phyloP scores from a whole-genome alignment of 2,888 invertebrate species.

The Drosophila phalerata region DNA sequence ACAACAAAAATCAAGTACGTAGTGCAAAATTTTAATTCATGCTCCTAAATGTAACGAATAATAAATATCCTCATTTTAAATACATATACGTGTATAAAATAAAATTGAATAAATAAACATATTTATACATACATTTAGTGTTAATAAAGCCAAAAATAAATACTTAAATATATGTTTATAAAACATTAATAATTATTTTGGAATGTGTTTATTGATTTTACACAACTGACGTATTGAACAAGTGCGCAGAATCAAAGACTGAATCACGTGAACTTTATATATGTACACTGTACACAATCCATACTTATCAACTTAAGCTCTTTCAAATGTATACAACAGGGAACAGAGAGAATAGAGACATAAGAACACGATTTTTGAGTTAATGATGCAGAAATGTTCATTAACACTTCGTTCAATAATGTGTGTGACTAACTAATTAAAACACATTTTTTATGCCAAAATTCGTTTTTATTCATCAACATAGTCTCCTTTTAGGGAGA shows the following conservation, averaged over 20 bases:
- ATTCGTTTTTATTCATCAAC: too few species aligned
- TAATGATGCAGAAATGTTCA: too few species aligned
- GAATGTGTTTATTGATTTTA: constrained; percentile 23
- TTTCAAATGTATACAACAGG: too few species aligned
- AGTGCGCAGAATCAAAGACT: constrained; percentile 25
- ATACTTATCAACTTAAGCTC: too few species aligned
- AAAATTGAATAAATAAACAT: background rate
- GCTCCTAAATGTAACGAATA: background rate
- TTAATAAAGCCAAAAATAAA: background rate
- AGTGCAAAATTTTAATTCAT: background rate
- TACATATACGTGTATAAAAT: background rate
- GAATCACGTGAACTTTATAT: too few species aligned
- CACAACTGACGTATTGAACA: constrained; percentile 1
- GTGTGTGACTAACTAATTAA: too few species aligned
- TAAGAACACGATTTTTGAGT: too few species aligned
- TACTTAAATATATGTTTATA: background rate
- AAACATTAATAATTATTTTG: background rate
- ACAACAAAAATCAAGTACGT: constrained; percentile 16
- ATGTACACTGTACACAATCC: too few species aligned
- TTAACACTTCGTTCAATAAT: too few species aligned
- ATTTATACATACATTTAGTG: background rate
- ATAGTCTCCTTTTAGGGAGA: too few species aligned
- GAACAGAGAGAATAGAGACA: too few species aligned
- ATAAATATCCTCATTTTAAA: background rate
- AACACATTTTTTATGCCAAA: too few species aligned